Base-by-base conservation (phyloP, 2,888 invertebrate genomes). In the Adelognathus sp. region DNA sequence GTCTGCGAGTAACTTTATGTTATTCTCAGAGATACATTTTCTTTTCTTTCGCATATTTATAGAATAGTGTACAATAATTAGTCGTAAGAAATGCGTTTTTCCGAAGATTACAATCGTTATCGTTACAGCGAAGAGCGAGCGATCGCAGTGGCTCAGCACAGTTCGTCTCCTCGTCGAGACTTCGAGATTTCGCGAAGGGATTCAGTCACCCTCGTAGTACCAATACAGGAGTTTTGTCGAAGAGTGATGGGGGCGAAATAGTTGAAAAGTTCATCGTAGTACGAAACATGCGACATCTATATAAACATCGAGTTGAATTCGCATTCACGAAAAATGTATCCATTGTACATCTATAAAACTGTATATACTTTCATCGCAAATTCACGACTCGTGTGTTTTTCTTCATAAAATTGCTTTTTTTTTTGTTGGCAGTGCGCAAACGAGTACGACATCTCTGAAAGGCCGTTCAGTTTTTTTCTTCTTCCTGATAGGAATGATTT, bases 251-350 rank as follows among this genome's bases (percentile, higher is more conserved):
- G 84, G 82, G 78, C 72, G 54, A 71, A 82, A 80, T 84, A 83
- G 83, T 83, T 83, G 81, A 85, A n/a, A 85, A 84, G 81, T 83
- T 86, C 81, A 74, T 85, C 83, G 86, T 88, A 86, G 84, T 86
- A 85, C 85, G 87, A 87, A 88, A 89, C 89, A 89, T 88, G 88
- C 88, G 89, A 90, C 88, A 89, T 88, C 87, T 88, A n/a, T n/a
- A n/a, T n/a, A 90, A 85, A 90, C 88, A 89, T 84, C 84, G 85
- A 88, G 84, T 87, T 88, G 86, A 80, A 71, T 58, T 73, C 41
- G 73, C 63, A 67, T 56, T 58, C 74, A 81, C 60, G 50, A 63
- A 67, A 58, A 14, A 16, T 61, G 58, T 46, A 61, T 72, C 24
- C 7, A 41, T 69, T 58, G n/a, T 24, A 66, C 61, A 9, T 54